Percentiles rank a stretch among this genome's conserved stretches.
phyloP scores from a whole-genome alignment of 1,140 invertebrate genomes.

The Anastatus disparis region DNA sequence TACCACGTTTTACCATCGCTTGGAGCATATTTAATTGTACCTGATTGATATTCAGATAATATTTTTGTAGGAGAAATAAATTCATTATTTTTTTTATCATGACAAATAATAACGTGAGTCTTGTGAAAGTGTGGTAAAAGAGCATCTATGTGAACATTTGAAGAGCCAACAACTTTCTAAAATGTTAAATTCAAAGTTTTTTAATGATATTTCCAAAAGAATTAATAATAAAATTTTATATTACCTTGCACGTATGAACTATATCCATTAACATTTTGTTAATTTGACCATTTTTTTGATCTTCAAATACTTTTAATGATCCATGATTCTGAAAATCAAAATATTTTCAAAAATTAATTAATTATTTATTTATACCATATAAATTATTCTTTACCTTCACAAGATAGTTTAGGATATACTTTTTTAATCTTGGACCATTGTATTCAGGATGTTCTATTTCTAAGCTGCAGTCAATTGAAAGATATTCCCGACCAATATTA shows the following conservation, averaged over 20 bases:
- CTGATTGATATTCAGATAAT: slow-evolving; percentile 54
- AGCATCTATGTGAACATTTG: not conserved
- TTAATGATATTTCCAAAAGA: not conserved
- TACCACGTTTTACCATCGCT: slow-evolving; percentile 62
- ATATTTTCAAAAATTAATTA: not conserved
- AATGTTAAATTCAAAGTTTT: not conserved
- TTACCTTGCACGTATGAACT: not conserved
- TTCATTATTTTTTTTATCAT: slow-evolving; percentile 2
- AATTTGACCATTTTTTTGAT: not conserved
- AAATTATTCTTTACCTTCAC: slow-evolving; percentile 56
- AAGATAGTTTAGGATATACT: slow-evolving; percentile 56
- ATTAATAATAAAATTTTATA: not conserved
- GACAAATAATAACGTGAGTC: not conserved
- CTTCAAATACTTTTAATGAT: not conserved
- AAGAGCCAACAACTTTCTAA: not conserved
- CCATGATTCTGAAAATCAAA: not conserved
- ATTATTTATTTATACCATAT: not conserved
- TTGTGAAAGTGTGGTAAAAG: not conserved
- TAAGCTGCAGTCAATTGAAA: slow-evolving; percentile 67
- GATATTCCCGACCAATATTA: slow-evolving; percentile 63
- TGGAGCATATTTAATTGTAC: slow-evolving; percentile 61
- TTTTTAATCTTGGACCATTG: slow-evolving; percentile 64
- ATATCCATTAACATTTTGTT: not conserved
- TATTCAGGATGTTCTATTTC: slow-evolving; percentile 72
- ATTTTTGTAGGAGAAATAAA: slow-evolving; percentile 34